Conservation (phyloP, 2,113 vertebrate species). For the Heliornis fulica region DNA sequence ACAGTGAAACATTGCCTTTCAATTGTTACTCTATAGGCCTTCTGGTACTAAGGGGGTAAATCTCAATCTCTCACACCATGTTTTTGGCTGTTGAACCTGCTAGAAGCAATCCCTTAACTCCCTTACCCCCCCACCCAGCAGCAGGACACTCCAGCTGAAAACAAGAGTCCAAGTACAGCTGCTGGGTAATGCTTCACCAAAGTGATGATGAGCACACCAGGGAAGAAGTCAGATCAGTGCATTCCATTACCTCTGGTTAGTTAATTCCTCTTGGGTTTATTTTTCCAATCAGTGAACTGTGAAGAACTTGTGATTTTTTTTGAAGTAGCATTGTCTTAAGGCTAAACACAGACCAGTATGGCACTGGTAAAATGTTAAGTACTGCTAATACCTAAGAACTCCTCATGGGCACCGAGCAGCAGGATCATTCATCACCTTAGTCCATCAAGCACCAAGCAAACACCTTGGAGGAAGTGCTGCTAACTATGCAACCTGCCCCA, state of each 20-base stretch:
- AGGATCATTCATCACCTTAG: background rate
- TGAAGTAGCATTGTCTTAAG: conserved; percentile 12
- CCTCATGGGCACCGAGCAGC: background rate
- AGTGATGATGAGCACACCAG: background rate
- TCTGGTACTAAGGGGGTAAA: conserved; percentile 57
- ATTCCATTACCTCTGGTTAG: conserved; percentile 10
- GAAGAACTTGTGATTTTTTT: background rate
- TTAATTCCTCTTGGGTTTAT: background rate
- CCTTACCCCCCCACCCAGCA: background rate
- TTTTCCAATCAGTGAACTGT: conserved; percentile 20
- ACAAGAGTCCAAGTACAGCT: background rate
- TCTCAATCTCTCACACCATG: background rate
- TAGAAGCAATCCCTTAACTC: background rate
- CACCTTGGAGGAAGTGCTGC: conserved; percentile 43
- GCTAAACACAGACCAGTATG: background rate
- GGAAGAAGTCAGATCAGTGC: background rate
- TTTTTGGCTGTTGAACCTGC: background rate
- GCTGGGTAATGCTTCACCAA: background rate
- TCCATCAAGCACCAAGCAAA: background rate
- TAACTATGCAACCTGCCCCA: conserved; percentile 62
- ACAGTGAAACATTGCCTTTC: conserved; percentile 39
- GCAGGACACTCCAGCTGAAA: background rate
- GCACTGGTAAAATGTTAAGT: background rate
- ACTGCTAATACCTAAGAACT: background rate
- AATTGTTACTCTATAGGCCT: conserved; percentile 65